Base-by-base conservation (phyloP, 37 sponge, comb jelly and placozoan species). In the Bolinopsis microptera region DNA sequence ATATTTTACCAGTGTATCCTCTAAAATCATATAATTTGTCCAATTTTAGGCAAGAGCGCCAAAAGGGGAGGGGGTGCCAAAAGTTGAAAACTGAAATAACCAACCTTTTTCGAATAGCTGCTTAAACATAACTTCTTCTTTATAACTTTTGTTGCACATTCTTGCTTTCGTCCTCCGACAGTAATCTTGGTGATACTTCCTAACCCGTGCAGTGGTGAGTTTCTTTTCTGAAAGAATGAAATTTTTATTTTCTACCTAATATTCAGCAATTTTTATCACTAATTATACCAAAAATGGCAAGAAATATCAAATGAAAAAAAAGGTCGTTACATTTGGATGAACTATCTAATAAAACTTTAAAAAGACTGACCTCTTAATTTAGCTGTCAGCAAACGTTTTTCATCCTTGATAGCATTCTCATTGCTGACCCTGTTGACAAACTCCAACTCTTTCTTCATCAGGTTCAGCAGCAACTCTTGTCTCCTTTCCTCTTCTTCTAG, bases 81-180 rank as follows among this genome's bases (percentile, higher is more conserved):
- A n/a, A n/a, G n/a, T n/a, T n/a, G n/a, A n/a, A n/a, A n/a, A n/a
- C n/a, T n/a, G n/a, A n/a, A n/a, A n/a, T n/a, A n/a, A n/a, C n/a
- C n/a, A n/a, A 80, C 83, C 83, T 80, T 80, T 80, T 80, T 80
- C 83, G 38, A 80, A 80, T 1, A 36, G 83, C 38, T 80, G 36
- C 13, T 36, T 80, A 27, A 80, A 80, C 38, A 32, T 80, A 22
- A 36, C 38, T 33, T 80, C 83, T 23, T 80, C 83, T 35, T 23
- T 32, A 22, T 32, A 32, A 27, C 83, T 27, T 38, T 80, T 80
- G 38, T 80, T 80, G 38, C 36, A 32, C 83, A 80, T 80, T 38
- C 83, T 80, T 35, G 38, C 38, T 35, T 80, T 80, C 5, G 38
- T 80, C 38, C 83, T 80, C 27, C 22, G 31, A 80, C 83, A 80